Conservation (phyloP, 2,888 invertebrate species). For the Amphipoea oculea region DNA sequence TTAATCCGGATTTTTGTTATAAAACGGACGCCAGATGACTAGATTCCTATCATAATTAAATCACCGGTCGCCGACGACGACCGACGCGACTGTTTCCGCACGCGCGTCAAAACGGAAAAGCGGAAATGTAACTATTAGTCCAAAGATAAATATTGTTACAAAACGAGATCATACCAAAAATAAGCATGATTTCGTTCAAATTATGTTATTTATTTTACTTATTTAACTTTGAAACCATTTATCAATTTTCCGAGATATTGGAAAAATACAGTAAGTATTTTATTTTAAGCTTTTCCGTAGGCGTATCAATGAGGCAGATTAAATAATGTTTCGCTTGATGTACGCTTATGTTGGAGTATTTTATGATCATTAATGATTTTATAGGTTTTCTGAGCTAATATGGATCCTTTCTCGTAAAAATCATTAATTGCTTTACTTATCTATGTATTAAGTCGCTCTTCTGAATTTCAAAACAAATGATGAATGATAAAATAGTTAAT, state of each 20-base stretch:
- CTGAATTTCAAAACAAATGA: not conserved
- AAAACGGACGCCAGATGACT: not conserved
- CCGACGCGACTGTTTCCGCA: slow-evolving; percentile 3
- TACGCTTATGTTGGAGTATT: slow-evolving; percentile 21
- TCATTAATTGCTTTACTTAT: not conserved
- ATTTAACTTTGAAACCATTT: not conserved
- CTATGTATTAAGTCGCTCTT: not conserved
- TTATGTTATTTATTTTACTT: slow-evolving; percentile 4
- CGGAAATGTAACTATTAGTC: slow-evolving; percentile 22
- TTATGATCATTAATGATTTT: slow-evolving; percentile 11
- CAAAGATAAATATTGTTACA: not conserved
- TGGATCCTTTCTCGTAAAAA: slow-evolving; percentile 2
- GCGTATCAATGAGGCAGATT: slow-evolving; percentile 31
- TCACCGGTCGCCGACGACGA: slow-evolving; percentile 12
- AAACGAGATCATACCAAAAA: slow-evolving; percentile 14
- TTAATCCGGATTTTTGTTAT: too few species aligned
- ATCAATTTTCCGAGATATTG: not conserved
- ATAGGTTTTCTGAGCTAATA: slow-evolving; percentile 5
- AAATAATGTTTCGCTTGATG: slow-evolving; percentile 37
- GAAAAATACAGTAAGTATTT: slow-evolving; percentile 14
- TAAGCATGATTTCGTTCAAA: slow-evolving; percentile 9
- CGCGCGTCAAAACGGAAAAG: slow-evolving; percentile 23
- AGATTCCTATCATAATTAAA: slow-evolving; percentile 29
- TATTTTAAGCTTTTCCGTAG: slow-evolving; percentile 20
- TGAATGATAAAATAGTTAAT: not conserved